Base-by-base conservation (phyloP, 1,140 invertebrate genomes). In the Lordiphosa mommai region DNA sequence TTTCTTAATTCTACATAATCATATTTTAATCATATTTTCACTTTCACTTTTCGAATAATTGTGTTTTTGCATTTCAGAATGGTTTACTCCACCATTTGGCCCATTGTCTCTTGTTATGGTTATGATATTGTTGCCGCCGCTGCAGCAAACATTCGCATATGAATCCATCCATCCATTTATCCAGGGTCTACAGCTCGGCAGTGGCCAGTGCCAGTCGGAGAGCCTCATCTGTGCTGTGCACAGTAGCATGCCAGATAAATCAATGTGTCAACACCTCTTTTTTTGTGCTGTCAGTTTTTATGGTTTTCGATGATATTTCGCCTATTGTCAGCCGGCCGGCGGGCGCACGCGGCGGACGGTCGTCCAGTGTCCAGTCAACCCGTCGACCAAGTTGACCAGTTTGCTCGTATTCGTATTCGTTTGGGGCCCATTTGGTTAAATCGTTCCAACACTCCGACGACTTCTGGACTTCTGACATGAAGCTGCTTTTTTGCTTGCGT, bases 201-300 rank as follows among this genome's bases (percentile, higher is more conserved):
- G 9, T 9, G 33, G 38, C 33, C 32, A 38, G 4, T 38, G 13
- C 29, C 9, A 20, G 44, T 13, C 49, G 33, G 33, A 16, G 46
- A 16, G 44, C 38, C 74, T 79, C 74, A 82, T 79, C 74, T 80
- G 71, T 84, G 76, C 77, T 73, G 70, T 64, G 71, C 68, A 87
- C 86, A 80, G 86, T 88, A 88, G 86, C 86, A 86, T 88, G 86
- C 86, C 80, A 88, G 86, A 88, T 88, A 88, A 88, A 88, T 88
- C 86, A 88, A 88, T 86, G 86, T 88, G 86, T 88, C 86, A 88
- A 88, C 86, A 88, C 86, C 86, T 88, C 82, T 88, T 88, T 88
- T 88, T 88, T 88, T 88, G 86, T 88, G 86, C 86, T 88, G 86
- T 88, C 86, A 88, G 86, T 85, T 87, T 88, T 84, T 84, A 84